Conservation (phyloP, 2,888 invertebrate species). For the Neoascia interrupta region DNA sequence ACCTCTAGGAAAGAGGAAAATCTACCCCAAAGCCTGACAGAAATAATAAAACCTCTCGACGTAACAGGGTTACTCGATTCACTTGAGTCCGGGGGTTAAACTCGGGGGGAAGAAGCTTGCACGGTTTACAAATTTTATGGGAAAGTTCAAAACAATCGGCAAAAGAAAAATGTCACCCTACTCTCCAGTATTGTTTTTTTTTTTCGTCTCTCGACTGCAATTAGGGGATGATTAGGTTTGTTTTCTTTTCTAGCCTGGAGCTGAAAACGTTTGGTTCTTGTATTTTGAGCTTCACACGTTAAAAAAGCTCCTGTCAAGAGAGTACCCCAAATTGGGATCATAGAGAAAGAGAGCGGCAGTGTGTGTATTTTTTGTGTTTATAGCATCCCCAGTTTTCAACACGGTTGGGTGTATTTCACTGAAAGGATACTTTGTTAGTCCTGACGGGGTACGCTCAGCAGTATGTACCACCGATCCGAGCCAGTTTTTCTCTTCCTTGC, state of each 20-base stretch:
- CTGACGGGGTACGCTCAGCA: slow-evolving; percentile 63
- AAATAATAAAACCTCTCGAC: not conserved
- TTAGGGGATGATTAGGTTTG: slow-evolving; percentile 19
- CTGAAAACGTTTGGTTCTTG: not conserved
- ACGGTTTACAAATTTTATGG: slow-evolving; percentile 44
- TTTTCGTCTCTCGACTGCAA: not conserved
- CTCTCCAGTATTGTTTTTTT: not conserved
- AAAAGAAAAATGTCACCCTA: no score
- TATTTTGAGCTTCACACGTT: no score
- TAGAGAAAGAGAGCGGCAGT: slow-evolving; percentile 18
- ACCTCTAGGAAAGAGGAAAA: slow-evolving; percentile 3
- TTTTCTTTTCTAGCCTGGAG: not conserved
- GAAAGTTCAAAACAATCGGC: slow-evolving; percentile 49
- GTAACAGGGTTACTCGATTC: slow-evolving; percentile 53
- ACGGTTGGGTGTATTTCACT: slow-evolving; percentile 27
- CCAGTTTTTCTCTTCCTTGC: slow-evolving; percentile 51
- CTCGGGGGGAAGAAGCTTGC: slow-evolving; percentile 16
- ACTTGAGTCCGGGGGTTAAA: slow-evolving; percentile 36
- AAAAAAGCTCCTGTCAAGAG: no score
- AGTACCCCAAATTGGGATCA: not conserved
- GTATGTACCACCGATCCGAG: slow-evolving; percentile 63
- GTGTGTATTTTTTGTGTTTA: slow-evolving; percentile 31
- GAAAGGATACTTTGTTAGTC: slow-evolving; percentile 56
- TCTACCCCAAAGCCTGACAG: slow-evolving; percentile 9
- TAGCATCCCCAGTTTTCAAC: slow-evolving; percentile 56